A percentile compares a stretch with the other conserved stretches of the same genome.
These are phyloP conservation scores for Eospalax fontanierii DNA, from an alignment of 2,797 vertebrate genomes.

Conservation along the genomic window DNA sequence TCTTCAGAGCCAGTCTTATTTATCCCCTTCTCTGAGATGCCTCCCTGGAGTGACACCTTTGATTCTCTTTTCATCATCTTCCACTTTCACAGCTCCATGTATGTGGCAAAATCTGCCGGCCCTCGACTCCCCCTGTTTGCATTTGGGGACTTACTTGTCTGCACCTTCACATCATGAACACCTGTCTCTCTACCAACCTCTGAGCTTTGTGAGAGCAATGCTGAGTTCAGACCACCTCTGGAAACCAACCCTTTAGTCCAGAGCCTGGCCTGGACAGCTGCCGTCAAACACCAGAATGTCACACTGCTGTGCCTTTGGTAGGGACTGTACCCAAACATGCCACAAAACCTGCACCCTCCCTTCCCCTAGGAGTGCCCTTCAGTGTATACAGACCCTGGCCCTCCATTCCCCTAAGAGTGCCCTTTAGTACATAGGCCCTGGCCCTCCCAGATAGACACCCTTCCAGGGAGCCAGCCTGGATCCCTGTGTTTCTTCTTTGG, in stretches of 20 bases:
- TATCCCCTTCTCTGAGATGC: background rate
- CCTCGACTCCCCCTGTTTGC: background rate
- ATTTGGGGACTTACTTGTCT: background rate
- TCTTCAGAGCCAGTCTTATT: conserved; percentile 45
- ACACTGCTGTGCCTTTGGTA: background rate
- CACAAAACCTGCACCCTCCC: background rate
- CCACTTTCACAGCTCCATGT: background rate
- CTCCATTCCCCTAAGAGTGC: background rate
- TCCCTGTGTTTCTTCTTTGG: background rate
- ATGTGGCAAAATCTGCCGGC: background rate
- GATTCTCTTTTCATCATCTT: background rate
- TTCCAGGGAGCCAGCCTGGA: background rate
- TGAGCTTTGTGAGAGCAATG: background rate
- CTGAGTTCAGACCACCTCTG: background rate
- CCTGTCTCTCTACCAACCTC: background rate
- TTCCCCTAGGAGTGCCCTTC: background rate
- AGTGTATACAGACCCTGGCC: background rate
- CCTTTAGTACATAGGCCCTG: background rate
- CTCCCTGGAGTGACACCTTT: conserved; percentile 22
- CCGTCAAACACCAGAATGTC: background rate
- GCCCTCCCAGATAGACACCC: background rate
- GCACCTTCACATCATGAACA: background rate
- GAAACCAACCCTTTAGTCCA: background rate
- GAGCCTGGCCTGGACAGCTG: background rate
- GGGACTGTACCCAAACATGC: background rate